Base-by-base conservation (phyloP, 2,888 invertebrate species). In the Hirtodrosophila histrioides region DNA sequence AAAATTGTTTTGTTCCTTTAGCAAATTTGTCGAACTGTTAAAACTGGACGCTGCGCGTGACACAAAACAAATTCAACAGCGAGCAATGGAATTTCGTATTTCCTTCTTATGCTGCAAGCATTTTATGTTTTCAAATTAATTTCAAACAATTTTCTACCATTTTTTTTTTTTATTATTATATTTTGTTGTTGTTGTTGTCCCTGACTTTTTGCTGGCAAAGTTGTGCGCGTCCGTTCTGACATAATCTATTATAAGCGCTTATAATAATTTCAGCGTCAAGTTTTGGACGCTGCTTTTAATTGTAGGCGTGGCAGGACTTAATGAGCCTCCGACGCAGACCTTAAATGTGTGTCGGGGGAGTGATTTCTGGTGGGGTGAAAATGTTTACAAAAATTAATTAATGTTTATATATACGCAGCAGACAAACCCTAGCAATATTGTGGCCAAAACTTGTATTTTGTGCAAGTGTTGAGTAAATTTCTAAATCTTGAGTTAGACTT, bases 211-310 rank as follows among this genome's bases (percentile, higher is more conserved):
- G 46, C 55, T 29, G 60, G 54, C 69, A 37, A 69, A 66, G n/a
- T 53, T 60, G 39, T 56, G 61, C 51, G 62, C 54, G 53, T 69
- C 49, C 64, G 44, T 66, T 75, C 75, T 69, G 69, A 77, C 66
- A 74, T 71, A 83, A 79, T 82, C 79, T 77, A 67, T 80, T 77
- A 74, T 71, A 79, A 77, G 71, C 65, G 51, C 69, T 71, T 68
- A 64, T 62, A 71, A 76, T 63, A 75, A 75, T 78, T 75, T 75
- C 45, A 53, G 46, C 51, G 45, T 48, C 57, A 55, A 54, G 44
- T 70, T 64, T 56, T 62, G 31, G 36, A 37, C 50, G 60, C 27
- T 67, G 63, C 39, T 64, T 64, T 79, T 82, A 77, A 82, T 71
- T 83, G 75, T 75, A 63, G 80, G 80, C 84, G 84, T 80, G 83